Evolutionary conservation across 2,113 vertebrate species (phyloP), one percentile per base, ranked within the genome.

Genomic region (Meriones unguiculatus): DNA sequence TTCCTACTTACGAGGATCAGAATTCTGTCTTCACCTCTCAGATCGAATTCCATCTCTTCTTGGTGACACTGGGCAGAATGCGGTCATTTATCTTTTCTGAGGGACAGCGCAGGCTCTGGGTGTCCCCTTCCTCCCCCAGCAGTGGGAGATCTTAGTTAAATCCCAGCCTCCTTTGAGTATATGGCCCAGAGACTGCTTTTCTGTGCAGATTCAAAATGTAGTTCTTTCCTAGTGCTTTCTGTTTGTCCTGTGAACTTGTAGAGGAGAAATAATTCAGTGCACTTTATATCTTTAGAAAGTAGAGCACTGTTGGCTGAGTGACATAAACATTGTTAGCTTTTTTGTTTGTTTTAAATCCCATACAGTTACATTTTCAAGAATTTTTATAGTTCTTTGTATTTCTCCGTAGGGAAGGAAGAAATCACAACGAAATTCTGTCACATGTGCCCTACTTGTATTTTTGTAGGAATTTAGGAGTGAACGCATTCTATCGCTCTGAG

Each of bases 21-120:
- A 88, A 57, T 65, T 5, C 17, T 85, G 30, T 72, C 89, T 95
- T 20, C 59, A 77, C 88, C 4, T 67, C 46, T 94, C 22, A 50
- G 38, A 38, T 62, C 82, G 64, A 91, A 30, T 93, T 95, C 90
- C 46, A n/a, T 93, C 72, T 86, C 24, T 89, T 81, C 22, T 81
- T 86, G 65, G n/a, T 28, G 70, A 35, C 2, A 18, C 32, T 70
- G 89, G 69, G 24, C 3, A 24, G 93, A 18, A 54, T 62, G 72
- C 41, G 65, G 65, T 14, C n/a, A 65, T 85, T 95, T 90, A 75
- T 69, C 52, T 95, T 96, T 90, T 88, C 25, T 87, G 92, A 92
- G 92, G 41, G 17, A 69, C 76, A 75, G 64, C 0, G 15, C 75
- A 46, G 13, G 20, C 35, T 57, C 73, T 89, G 50, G 10, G 20